Evolutionary conservation across 2,113 vertebrate genomes (phyloP), one percentile per base, ranked within the genome.

Genomic region (Calcarius ornatus): DNA sequence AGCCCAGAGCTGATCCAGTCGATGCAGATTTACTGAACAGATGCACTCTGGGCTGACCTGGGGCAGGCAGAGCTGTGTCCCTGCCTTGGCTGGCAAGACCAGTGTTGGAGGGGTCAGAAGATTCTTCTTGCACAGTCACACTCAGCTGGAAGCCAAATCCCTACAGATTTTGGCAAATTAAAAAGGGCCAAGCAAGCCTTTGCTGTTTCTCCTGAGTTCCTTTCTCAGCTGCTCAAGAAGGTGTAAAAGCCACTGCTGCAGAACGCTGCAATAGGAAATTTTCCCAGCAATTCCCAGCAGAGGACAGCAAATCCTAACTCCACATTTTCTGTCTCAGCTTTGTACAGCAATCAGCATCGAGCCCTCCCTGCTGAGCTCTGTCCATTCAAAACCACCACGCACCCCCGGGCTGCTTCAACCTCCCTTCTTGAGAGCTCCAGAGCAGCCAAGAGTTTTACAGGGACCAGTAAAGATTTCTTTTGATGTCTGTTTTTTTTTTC

Each of bases 251-350:
- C 2, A 5, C 48, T 43, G 61, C 63, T 91, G 59, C 30, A 6
- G 1, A 25, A 33, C 0, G 3, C 48, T 33, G 63, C 3, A 3
- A 10, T 10, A 35, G 38, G 27, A 47, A 79, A 68, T 33, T 40
- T 88, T 96, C 79, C 89, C 84, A 24, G 80, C 28, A 10, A 48
- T 84, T 95, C 95, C 91, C 95, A 94, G 92, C 93, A 97, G 96
- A 95, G 95, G 94, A 95, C 96, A 95, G 93, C 96, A 97, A 91
- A 96, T 31, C 90, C 93, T 35, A 54, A 33, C 53, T 64, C 61
- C 86, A 61, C 40, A 11, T 0, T 60, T 61, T 45, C 66, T 61
- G 61, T 24, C 42, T 30, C 43, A 11, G 45, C 56, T 78, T 37
- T 37, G 22, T 2, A 4, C 69, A 5, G 48, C 42, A 80, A 27